Base-by-base conservation (phyloP, 2,797 vertebrate species). In the Scarus forsteni region DNA sequence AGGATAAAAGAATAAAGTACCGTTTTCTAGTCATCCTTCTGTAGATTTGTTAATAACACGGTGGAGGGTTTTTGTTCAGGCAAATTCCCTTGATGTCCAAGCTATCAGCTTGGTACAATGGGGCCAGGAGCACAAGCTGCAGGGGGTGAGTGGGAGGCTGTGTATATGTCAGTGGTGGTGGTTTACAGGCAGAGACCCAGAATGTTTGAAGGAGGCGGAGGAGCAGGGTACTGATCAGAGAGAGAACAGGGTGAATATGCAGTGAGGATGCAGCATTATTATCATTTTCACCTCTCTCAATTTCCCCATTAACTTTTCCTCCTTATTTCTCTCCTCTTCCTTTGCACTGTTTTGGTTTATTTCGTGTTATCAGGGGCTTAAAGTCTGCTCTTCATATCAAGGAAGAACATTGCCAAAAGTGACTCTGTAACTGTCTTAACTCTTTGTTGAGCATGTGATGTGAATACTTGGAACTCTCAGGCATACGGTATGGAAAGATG, bases 11-110 rank as follows among this genome's bases (percentile, higher is more conserved):
- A 46, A 13, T 60, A 43, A 71, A 44, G 35, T 19, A 5, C 35
- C 60, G 9, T 73, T 58, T 72, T 59, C 38, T 39, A 70, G 84
- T 83, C 52, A 77, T 79, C 53, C 50, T 7, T 48, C 65, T 78
- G 69, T 70, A 62, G 18, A 51, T 35, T 60, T 74, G 80, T 86
- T 88, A 86, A 88, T 89, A 83, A 82, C 66, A 85, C 48, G 69
- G 73, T 71, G 88, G 79, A 81, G 66, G 87, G 90, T 92, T 93
- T 86, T 90, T 77, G 88, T 88, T 67, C 86, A 89, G 83, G 56
- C 59, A 71, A 85, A 92, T 93, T 94, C 85, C 76, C 89, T 82
- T 86, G 75, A 91, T 93, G 87, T 83, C 92, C 69, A 35, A 75
- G 83, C 80, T 90, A 92, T 92, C 90, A 83, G 80, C 39, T 58